Evolutionary conservation across 2,797 vertebrate genomes (phyloP).

Genomic region (Anguilla pacifica): DNA sequence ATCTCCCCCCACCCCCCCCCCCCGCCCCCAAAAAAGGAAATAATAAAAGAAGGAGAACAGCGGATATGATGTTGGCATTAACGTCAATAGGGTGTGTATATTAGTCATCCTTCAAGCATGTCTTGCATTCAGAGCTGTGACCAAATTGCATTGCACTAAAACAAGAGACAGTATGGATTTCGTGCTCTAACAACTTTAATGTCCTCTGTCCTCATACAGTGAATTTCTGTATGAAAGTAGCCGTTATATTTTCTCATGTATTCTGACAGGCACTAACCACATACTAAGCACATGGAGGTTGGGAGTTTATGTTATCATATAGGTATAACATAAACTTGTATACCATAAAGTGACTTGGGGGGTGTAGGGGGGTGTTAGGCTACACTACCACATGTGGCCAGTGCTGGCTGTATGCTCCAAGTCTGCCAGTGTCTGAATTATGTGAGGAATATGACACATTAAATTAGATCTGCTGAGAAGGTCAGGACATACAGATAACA

Average conservation of each 20-base stretch:
- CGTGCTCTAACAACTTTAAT: neutral
- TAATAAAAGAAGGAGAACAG: neutral
- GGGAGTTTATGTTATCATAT: neutral
- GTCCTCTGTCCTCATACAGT: neutral
- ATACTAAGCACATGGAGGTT: neutral
- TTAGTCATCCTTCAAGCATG: neutral
- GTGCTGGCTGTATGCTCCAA: neutral
- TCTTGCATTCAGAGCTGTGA: neutral
- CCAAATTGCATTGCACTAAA: neutral
- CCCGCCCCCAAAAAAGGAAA: neutral
- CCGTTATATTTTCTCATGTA: neutral
- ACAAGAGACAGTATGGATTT: neutral
- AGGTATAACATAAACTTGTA: neutral
- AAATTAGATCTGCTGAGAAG: neutral
- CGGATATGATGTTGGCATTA: neutral
- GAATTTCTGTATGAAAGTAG: neutral
- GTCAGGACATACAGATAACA: neutral
- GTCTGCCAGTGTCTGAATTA: neutral
- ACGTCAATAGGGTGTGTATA: neutral
- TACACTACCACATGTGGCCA: neutral
- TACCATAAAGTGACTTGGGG: neutral
- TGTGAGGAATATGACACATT: neutral
- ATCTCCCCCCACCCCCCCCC: neutral
- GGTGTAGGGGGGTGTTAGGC: neutral
- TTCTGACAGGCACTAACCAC: neutral